phyloP scores from a whole-genome alignment of 2,888 invertebrate species.

The Rhagium mordax region DNA sequence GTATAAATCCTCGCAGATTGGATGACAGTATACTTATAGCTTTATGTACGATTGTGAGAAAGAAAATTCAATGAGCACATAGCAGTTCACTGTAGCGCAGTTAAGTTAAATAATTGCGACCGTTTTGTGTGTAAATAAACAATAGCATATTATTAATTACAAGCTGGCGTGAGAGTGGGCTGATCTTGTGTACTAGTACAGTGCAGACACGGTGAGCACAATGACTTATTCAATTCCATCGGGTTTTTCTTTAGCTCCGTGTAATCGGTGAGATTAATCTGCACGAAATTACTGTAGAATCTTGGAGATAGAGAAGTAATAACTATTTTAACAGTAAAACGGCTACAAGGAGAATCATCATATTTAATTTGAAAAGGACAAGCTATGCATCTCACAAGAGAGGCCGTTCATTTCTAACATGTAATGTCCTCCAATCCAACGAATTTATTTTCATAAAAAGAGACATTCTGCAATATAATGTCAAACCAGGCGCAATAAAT shows the following conservation, averaged over 20 bases:
- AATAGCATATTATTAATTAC: conserved; percentile 55
- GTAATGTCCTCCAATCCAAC: too few relatives aligned
- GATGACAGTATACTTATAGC: conserved; percentile 10
- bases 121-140: conserved; percentile 48
- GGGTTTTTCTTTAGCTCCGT: conserved; percentile 9
- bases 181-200: conserved; percentile 27
- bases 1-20: conserved; percentile 7
- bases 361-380: neutral
- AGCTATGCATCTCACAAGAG: too few relatives aligned
- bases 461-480: too few relatives aligned
- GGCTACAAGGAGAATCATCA: neutral
- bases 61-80: conserved; percentile 13
- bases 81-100: conserved; percentile 4
- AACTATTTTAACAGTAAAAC: neutral
- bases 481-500: too few relatives aligned
- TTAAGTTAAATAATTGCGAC: neutral
- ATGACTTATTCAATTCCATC: conserved; percentile 38
- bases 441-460: too few relatives aligned
- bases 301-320: neutral
- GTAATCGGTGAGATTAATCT: conserved; percentile 22
- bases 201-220: conserved; percentile 33
- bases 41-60: conserved; percentile 13
- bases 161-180: conserved; percentile 46
- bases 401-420: too few relatives aligned
- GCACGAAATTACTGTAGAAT: conserved; percentile 9